Base-by-base conservation (phyloP, 2,888 invertebrate species). In the Nemotelus nigrinus region DNA sequence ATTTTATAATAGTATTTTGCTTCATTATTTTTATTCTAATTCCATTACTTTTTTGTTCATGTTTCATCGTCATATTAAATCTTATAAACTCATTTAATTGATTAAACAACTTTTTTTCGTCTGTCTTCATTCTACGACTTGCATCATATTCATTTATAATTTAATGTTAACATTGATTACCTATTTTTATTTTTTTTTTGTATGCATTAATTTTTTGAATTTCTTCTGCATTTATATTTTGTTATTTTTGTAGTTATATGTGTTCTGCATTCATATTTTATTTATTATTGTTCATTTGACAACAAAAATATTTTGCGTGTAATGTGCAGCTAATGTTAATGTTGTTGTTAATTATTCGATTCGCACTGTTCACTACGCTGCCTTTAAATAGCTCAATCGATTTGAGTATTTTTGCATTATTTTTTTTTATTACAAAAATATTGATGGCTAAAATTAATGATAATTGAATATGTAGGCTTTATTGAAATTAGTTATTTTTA, bases 101-200 rank as follows among this genome's bases (percentile, higher is more conserved):
- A 74, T 74, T 74, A 74, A 74, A 74, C 74, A 63, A 50, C 7
- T 71, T 71, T 43, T 48, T 45, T 60, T 60, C 60, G 60, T 50
- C 60, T 74, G 74, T 48, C 44, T 57, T 72, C 44, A 25, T 50
- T 50, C 6, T 72, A 70, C 55, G 43, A 53, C 47, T 70, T 70
- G 53, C 55, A 50, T 70, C 43, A 2, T 65, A 45, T 70, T 53
- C 10, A 41, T 70, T 70, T 55, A 55, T 53, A 68, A 53, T 60
- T 74, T 74, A 74, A 74, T 74, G 74, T 74, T 74, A 74, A 74
- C 74, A 74, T 74, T 74, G 74, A 74, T 74, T 74, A 74, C 74
- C 74, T 74, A 74, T 74, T 58, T 74, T 70, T 47, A 70, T n/a
- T 70, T 70, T 70, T 70, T 53, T 2, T 70, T 55, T 25, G 25